phyloP scores from a whole-genome alignment of 2,113 vertebrate genomes.

The Brachypodius melanocephalos region DNA sequence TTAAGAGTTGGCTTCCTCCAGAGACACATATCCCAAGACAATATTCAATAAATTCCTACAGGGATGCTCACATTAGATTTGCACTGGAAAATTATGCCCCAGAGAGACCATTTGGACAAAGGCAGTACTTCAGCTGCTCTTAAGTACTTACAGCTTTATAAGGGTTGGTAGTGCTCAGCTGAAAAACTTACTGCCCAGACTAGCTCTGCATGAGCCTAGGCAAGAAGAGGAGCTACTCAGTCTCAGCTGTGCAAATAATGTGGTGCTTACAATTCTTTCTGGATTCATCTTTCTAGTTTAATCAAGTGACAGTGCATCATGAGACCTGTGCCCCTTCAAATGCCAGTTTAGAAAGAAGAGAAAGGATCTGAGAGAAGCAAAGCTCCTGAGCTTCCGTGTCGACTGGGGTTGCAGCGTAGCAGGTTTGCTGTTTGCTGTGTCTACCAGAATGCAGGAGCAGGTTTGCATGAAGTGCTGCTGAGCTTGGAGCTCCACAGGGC shows the following conservation, averaged over 20 bases:
- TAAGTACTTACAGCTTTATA: background rate
- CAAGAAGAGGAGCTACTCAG: background rate
- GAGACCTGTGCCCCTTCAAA: background rate
- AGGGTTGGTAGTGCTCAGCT: background rate
- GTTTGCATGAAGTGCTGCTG: background rate
- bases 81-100: background rate
- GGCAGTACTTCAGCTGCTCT: background rate
- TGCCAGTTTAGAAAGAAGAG: background rate
- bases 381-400: rapidly evolving
- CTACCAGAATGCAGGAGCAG: background rate
- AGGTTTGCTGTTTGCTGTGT: background rate
- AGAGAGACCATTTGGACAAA: background rate
- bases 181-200: background rate
- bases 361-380: background rate
- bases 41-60: background rate
- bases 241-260: background rate
- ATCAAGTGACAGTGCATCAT: background rate
- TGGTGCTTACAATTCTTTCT: background rate
- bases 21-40: background rate
- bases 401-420: background rate
- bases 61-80: background rate
- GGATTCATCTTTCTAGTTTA: background rate
- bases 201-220: background rate
- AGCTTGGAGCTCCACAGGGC: background rate
- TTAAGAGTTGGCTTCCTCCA: background rate